Percentiles rank a stretch among this genome's conserved stretches.
These are phyloP conservation scores for Megathymus violae DNA, from an alignment of 1,140 invertebrate genomes.

Conservation along the genomic window DNA sequence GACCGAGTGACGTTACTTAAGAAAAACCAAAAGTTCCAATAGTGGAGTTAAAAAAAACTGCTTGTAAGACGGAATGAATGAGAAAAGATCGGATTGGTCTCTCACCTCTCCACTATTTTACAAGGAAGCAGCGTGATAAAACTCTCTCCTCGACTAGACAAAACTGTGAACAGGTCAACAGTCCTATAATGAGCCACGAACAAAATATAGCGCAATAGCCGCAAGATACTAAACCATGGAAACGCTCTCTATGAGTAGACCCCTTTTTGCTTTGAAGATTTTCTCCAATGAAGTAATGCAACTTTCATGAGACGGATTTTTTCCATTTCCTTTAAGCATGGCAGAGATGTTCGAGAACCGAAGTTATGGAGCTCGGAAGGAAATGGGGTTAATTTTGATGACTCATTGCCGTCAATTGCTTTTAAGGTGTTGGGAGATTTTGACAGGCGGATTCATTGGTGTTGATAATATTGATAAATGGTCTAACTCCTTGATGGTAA, in stretches of 20 bases:
- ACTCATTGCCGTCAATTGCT: slow-evolving; percentile 27
- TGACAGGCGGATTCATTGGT: slow-evolving; percentile 18
- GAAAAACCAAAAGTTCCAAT: no score
- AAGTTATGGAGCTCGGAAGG: slow-evolving; percentile 5
- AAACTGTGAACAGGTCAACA: no score
- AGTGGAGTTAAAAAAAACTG: no score
- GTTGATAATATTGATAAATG: slow-evolving; percentile 23
- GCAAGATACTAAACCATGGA: not conserved
- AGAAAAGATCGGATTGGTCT: no score
- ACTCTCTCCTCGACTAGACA: no score
- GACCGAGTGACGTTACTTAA: no score
- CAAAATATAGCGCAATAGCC: no score
- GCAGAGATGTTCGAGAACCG: slow-evolving; percentile 6
- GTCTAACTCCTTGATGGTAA: not conserved
- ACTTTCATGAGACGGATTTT: slow-evolving; percentile 46
- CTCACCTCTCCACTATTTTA: no score
- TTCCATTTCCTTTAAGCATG: slow-evolving; percentile 25
- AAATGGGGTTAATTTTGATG: slow-evolving; percentile 16
- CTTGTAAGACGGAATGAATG: no score
- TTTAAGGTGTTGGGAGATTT: slow-evolving; percentile 23
- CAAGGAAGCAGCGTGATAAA: no score
- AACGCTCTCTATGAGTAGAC: slow-evolving; percentile 31
- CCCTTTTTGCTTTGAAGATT: slow-evolving; percentile 56
- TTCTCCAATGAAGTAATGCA: slow-evolving; percentile 47
- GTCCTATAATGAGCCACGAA: no score